Base-by-base conservation (phyloP, 2,888 invertebrate genomes). In the Acholoe squamosa region DNA sequence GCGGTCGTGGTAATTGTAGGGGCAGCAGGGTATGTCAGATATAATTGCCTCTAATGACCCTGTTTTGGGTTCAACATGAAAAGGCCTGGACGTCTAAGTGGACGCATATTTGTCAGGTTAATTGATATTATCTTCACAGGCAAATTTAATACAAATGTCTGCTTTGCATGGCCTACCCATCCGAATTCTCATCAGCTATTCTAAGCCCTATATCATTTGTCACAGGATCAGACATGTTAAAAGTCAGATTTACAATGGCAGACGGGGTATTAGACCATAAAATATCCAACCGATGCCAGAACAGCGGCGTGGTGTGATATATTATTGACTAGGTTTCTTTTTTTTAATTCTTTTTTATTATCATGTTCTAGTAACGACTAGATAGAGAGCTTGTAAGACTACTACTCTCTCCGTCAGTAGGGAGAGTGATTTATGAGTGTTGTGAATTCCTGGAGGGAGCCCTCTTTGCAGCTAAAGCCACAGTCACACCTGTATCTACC, bases 71-170 rank as follows among this genome's bases (percentile, higher is more conserved):
- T n/a, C 7, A 71, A 28, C 71, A 71, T 71, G 28, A 28, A 71
- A 25, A 22, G 25, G 71, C 28, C 71, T 16, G 25, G 28, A 14
- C 71, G 14, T 28, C 14, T 28, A 14, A 5, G 71, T 25, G 28
- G 71, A 71, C 25, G 14, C 71, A 71, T 71, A 28, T 71, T 71
- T 71, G 71, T 71, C 71, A 71, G 25, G 25, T 28, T 28, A 71
- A 71, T 71, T 71, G 71, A 1, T 25, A 1, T 5, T n/a, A n/a
- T 71, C 25, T 28, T 71, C 7, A 25, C 28, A 19, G 71, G 31
- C 25, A 28, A 71, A 71, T 31, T 25, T 28, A 25, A 14, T 3
- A 28, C 71, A 71, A 71, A 71, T 61, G 61, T 61, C n/a, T 43
- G 43, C 43, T 43, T 43, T 43, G 43, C 43, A 43, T 43, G 3